A percentile compares a stretch with the other conserved stretches of the same genome.
Conservation (phyloP, 2,888 invertebrate genomes). For the Muscina levida region DNA sequence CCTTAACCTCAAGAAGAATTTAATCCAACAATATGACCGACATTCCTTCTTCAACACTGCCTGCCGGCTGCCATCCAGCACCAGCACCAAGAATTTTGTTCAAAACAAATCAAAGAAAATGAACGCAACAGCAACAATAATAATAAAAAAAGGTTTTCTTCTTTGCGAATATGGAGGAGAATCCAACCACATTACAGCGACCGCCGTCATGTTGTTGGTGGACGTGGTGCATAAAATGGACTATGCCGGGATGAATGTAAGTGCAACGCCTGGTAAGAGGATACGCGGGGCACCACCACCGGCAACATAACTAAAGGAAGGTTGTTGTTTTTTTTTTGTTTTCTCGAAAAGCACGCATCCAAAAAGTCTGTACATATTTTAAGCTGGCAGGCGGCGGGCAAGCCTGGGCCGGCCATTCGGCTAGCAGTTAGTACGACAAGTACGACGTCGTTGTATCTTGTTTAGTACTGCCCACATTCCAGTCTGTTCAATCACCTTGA, state of each 20-base stretch:
- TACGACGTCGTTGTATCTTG: constrained; percentile 48
- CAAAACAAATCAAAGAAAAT: constrained; percentile 34
- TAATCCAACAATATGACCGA: constrained; percentile 66
- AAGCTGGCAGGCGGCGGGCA: constrained; percentile 46
- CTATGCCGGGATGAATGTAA: constrained; percentile 47
- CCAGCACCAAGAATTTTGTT: constrained; percentile 46
- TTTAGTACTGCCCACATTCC: constrained; percentile 69
- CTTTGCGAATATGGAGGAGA: neutral
- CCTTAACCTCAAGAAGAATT: constrained; percentile 66
- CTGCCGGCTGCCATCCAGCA: constrained; percentile 29
- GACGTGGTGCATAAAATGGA: constrained; percentile 57
- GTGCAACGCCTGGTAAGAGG: constrained; percentile 19
- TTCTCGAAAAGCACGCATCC: constrained; percentile 65
- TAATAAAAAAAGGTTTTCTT: constrained; percentile 31
- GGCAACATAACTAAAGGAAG: constrained; percentile 56
- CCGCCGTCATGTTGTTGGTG: constrained; percentile 58
- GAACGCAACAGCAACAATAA: neutral
- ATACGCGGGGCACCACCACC: constrained; percentile 17
- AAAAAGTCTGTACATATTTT: constrained; percentile 64
- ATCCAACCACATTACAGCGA: constrained; percentile 61
- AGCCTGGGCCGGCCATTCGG: neutral
- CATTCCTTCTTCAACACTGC: constrained; percentile 55
- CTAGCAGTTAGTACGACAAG: neutral
- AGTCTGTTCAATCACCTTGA: constrained; percentile 70
- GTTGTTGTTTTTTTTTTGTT: too few relatives aligned